These are phyloP conservation scores for Hoplostethus mediterraneus DNA, from an alignment of 2,797 vertebrate genomes.

Conservation along the genomic window DNA sequence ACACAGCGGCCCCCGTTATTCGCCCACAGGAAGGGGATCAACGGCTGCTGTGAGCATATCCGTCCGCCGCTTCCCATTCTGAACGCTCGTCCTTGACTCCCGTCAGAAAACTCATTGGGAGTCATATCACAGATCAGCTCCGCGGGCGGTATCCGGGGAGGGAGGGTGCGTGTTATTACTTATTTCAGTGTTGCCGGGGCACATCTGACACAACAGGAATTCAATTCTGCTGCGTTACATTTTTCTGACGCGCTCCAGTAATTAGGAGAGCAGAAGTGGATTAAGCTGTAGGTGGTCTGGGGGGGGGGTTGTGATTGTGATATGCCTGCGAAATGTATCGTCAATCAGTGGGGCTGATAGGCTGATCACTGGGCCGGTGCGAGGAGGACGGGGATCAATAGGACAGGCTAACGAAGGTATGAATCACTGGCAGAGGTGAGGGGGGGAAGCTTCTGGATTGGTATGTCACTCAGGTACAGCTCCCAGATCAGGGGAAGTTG, in stretches of 20 bases:
- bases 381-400: slow-evolving; percentile 55
- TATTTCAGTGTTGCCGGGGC: slow-evolving; percentile 14
- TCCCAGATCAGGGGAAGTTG: background rate
- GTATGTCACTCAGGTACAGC: slow-evolving; percentile 54
- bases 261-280: slow-evolving; percentile 64
- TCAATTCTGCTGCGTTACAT: slow-evolving; percentile 31
- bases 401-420: slow-evolving; percentile 40
- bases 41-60: slow-evolving; percentile 36
- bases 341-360: slow-evolving; percentile 50
- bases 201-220: slow-evolving; percentile 42
- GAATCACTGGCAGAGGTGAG: slow-evolving; percentile 41
- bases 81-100: slow-evolving; percentile 35
- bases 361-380: slow-evolving; percentile 35
- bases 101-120: slow-evolving; percentile 61
- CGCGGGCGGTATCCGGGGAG: slow-evolving; percentile 31
- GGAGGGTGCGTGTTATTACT: slow-evolving; percentile 1
- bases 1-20: slow-evolving; percentile 44
- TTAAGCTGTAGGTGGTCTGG: slow-evolving; percentile 43
- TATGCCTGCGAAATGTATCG: slow-evolving; percentile 52
- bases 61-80: slow-evolving; percentile 28
- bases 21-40: slow-evolving; percentile 35
- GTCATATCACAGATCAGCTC: slow-evolving; percentile 62
- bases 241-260: slow-evolving; percentile 62
- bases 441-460: slow-evolving; percentile 50
- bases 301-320: too few species aligned